phyloP scores from a whole-genome alignment of 2,113 vertebrate genomes.

The Nibea coibor region DNA sequence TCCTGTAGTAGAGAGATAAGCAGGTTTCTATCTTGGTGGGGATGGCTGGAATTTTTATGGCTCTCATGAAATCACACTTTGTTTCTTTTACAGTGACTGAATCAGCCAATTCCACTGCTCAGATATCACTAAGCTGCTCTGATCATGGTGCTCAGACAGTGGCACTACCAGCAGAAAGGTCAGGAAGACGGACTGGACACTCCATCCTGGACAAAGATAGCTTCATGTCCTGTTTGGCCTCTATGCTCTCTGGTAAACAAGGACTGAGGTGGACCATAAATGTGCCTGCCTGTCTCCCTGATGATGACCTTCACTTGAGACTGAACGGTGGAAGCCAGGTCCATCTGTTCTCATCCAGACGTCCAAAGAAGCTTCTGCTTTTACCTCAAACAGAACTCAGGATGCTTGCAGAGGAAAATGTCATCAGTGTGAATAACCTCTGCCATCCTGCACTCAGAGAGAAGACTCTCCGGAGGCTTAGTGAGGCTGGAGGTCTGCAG shows the following conservation, averaged over 20 bases:
- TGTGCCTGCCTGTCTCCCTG: constrained; percentile 20
- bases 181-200: not conserved
- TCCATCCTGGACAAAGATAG: not conserved
- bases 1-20: constrained; percentile 9
- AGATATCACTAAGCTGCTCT: not conserved
- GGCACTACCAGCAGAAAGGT: constrained; percentile 16
- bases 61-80: constrained; percentile 17
- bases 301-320: constrained; percentile 1
- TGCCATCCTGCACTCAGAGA: constrained; percentile 52
- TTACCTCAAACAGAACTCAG: constrained; percentile 12
- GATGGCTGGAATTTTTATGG: not conserved
- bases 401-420: not conserved
- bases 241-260: constrained; percentile 18
- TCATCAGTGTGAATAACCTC: constrained; percentile 14
- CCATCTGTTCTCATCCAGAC: not conserved
- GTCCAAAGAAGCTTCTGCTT: constrained; percentile 28
- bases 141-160: constrained; percentile 10
- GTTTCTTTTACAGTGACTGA: constrained; percentile 52
- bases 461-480: constrained; percentile 45
- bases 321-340: not conserved
- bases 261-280: constrained; percentile 27
- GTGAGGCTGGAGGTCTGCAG: constrained; percentile 61
- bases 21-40: constrained; percentile 3
- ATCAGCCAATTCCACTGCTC: not conserved
- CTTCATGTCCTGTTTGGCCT: constrained; percentile 11